Percentiles rank a stretch among this genome's conserved stretches.
phyloP scores from a whole-genome alignment of 2,888 invertebrate genomes.

The Lissocephala sabroskyi region DNA sequence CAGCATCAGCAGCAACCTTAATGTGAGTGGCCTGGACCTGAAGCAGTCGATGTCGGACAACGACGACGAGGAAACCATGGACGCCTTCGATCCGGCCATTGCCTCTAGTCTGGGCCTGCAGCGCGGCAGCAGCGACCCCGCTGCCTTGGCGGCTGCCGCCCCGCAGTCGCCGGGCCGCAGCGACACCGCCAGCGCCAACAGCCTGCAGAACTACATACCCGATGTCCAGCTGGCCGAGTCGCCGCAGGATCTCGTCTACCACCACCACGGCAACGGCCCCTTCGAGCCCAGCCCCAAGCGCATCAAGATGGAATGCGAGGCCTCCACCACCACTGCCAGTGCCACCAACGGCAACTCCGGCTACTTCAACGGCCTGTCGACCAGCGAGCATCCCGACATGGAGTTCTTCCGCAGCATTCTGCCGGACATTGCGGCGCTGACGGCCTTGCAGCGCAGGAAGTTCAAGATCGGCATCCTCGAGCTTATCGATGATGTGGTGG shows the following conservation, averaged over 20 bases:
- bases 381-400: slow-evolving; percentile 65
- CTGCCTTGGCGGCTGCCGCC: slow-evolving; percentile 18
- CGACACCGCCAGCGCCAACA: slow-evolving; percentile 68
- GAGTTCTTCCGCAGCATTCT: slow-evolving; percentile 75
- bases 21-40: slow-evolving; percentile 46
- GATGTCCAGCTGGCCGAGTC: slow-evolving; percentile 63
- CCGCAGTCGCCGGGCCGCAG: slow-evolving; percentile 53
- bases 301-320: slow-evolving; percentile 67
- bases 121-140: slow-evolving; percentile 4
- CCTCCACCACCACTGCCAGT: slow-evolving; percentile 49
- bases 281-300: slow-evolving; percentile 50
- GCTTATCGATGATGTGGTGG: slow-evolving; percentile 73
- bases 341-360: slow-evolving; percentile 22
- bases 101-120: slow-evolving; percentile 42
- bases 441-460: slow-evolving; percentile 74
- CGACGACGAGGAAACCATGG: slow-evolving; percentile 69
- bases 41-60: slow-evolving; percentile 68
- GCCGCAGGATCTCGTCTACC: slow-evolving; percentile 42
- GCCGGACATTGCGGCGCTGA: slow-evolving; percentile 74
- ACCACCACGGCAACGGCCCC: slow-evolving; percentile 21
- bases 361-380: slow-evolving; percentile 34
- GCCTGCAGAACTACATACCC: slow-evolving; percentile 68
- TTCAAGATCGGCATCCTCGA: slow-evolving; percentile 74
- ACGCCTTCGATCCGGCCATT: slow-evolving; percentile 65
- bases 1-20: slow-evolving; percentile 20